Evolutionary conservation across 2,113 vertebrate genomes (phyloP).

Genomic region (Pomatorhinus ruficollis): DNA sequence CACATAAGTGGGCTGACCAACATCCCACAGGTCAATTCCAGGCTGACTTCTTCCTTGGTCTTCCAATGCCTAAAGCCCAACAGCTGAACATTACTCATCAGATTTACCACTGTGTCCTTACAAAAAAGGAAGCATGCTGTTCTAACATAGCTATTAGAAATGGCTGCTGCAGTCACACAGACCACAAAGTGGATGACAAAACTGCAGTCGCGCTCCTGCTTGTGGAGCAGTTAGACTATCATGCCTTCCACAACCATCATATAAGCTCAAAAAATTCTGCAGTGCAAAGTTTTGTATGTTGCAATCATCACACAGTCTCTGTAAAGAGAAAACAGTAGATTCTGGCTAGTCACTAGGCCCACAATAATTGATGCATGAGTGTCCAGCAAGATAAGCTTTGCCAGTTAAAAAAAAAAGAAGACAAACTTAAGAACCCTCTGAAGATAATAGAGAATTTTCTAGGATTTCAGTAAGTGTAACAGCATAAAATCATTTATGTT

Average conservation of each 20-base stretch:
- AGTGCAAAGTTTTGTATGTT: background rate
- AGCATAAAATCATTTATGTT: background rate
- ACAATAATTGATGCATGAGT: background rate
- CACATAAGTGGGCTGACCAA: background rate
- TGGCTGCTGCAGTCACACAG: background rate
- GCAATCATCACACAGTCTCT: background rate
- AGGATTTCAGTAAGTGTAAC: background rate
- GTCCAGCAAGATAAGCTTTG: background rate
- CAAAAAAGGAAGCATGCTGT: background rate
- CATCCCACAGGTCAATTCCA: background rate
- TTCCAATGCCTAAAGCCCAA: background rate
- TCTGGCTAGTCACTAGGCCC: background rate
- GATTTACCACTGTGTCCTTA: background rate
- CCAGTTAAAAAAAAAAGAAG: background rate
- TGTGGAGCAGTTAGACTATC: background rate
- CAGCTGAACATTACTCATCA: constrained; percentile 53
- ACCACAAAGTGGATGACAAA: background rate
- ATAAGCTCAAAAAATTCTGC: background rate
- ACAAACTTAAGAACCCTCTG: background rate
- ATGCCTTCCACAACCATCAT: background rate
- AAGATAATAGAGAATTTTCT: background rate
- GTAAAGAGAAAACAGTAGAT: background rate
- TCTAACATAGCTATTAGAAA: background rate
- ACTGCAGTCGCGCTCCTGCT: background rate
- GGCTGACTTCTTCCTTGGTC: background rate